Conservation (phyloP, 2,888 invertebrate genomes). For the Drosophila affinis region DNA sequence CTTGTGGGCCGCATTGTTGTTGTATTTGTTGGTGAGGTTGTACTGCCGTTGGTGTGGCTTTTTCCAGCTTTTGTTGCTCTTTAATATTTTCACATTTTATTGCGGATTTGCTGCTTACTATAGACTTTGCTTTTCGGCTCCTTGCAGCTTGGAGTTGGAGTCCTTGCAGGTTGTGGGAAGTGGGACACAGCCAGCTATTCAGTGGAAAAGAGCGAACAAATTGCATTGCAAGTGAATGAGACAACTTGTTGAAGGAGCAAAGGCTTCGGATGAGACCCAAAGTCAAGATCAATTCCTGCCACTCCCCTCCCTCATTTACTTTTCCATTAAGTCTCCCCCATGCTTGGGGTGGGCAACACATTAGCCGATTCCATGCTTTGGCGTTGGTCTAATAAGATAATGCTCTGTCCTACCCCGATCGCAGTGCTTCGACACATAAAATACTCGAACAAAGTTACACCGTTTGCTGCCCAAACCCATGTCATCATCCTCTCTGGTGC, state of each 20-base stretch:
- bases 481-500: too few species aligned
- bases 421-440: constrained; percentile 10
- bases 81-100: constrained; percentile 69
- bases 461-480: not conserved
- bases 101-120: constrained; percentile 49
- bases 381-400: constrained; percentile 10
- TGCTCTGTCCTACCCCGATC: not conserved
- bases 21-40: not conserved
- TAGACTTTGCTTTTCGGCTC: not conserved
- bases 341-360: not conserved
- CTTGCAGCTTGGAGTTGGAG: not conserved
- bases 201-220: not conserved
- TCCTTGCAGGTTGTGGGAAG: not conserved
- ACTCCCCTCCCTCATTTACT: not conserved
- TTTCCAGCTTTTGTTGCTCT: constrained; percentile 13
- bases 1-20: not conserved
- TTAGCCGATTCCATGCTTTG: constrained; percentile 6
- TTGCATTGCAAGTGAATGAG: not conserved
- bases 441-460: constrained; percentile 15
- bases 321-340: not conserved
- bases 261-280: not conserved
- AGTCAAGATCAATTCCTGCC: not conserved
- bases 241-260: not conserved
- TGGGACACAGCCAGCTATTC: too few species aligned
- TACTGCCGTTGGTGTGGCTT: not conserved